Base-by-base conservation (phyloP, 1,140 invertebrate species). In the Cotesia glomerata region DNA sequence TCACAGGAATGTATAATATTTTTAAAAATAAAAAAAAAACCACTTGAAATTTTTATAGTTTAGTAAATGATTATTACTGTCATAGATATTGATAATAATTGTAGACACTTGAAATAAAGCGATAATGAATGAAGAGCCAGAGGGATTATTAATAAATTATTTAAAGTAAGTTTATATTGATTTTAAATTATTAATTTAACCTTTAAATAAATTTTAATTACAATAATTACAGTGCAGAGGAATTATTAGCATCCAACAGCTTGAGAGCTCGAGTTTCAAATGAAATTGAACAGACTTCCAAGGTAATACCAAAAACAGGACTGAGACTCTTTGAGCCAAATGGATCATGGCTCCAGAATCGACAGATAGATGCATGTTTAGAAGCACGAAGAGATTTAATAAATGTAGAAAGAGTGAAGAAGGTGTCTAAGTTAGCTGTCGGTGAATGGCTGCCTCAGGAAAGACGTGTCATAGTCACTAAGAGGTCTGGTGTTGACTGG, bases 401-500 rank as follows among this genome's bases (percentile, higher is more conserved):
- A 69, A 86, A 86, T 79, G 82, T 89, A 3, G 88, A 91, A 77
- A 87, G 89, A 71, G 89, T 91, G 49, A 89, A 91, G 76, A 88
- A 90, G 79, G 81, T 80, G 81, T 90, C 87, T 35, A 80, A 84
- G 67, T 77, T 92, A 74, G 89, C 89, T 36, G 83, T 85, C 72
- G 91, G 90, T 8, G 86, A 89, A 77, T 92, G 91, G 91, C 77
- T 88, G 9, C 82, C 89, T 36, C 79, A 87, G n/a, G 76, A 89
- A 45, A 88, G 86, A 68, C 85, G 88, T 69, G 91, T 90, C 16
- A 85, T 86, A 79, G 89, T 92, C 1, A 89, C 81, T 2, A 89
- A 90, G 75, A 87, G 87, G 75, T 85, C 84, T 67, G 91, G 91
- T 32, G 85, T 89, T 16, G 83, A 88, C 59, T 91, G 90, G 90